A percentile compares a stretch with the other conserved stretches of the same genome.
Conservation (phyloP, 2,888 invertebrate species). For the Tupiocoris notatus region DNA sequence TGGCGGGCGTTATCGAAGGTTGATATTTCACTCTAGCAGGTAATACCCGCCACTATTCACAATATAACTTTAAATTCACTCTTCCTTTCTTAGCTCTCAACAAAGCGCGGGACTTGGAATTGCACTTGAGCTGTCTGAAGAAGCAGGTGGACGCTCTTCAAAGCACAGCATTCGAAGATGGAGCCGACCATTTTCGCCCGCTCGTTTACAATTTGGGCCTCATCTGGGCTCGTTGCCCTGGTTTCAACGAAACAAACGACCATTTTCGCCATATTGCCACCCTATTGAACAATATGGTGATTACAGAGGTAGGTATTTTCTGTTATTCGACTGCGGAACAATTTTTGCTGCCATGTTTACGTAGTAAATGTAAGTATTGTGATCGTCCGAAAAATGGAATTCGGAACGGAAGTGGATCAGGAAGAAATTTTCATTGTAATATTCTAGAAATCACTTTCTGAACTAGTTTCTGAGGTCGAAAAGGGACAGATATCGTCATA, state of each 20-base stretch:
- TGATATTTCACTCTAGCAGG: background rate
- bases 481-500: no score
- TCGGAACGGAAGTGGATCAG: no score
- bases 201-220: constrained; percentile 78
- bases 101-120: constrained; percentile 79
- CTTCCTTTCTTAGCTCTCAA: constrained; percentile 62
- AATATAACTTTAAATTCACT: background rate
- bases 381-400: no score
- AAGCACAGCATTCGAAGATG: constrained; percentile 66
- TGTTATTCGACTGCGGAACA: no score
- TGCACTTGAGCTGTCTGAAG: constrained; percentile 72
- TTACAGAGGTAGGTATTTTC: constrained; percentile 56
- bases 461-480: no score
- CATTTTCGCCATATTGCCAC: constrained; percentile 60
- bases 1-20: constrained; percentile 27
- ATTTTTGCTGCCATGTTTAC: no score
- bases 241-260: constrained; percentile 62
- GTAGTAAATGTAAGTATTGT: no score
- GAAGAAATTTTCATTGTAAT: background rate
- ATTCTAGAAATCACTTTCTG: no score
- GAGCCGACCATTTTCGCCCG: constrained; percentile 61
- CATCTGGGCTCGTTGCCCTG: constrained; percentile 80
- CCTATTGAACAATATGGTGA: constrained; percentile 77
- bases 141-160: constrained; percentile 72
- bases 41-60: background rate